Evolutionary conservation across 2,113 vertebrate species (phyloP).

Genomic region (Atractosteus spatula): DNA sequence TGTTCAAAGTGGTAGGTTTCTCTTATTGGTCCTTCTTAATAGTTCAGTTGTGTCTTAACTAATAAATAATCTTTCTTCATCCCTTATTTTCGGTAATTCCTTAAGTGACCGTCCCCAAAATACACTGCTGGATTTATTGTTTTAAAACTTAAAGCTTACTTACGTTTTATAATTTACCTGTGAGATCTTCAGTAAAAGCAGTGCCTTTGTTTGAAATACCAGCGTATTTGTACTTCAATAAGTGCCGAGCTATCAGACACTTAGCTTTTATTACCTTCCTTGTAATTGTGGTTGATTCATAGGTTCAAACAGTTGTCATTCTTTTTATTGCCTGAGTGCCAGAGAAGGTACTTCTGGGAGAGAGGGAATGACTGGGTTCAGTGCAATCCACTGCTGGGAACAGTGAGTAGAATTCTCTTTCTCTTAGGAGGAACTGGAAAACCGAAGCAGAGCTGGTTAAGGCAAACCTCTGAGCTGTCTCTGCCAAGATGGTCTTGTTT

Average conservation of each 20-base stretch:
- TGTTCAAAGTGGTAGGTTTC: too few species aligned
- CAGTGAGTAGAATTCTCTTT: slow-evolving; percentile 25
- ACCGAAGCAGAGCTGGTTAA: slow-evolving; percentile 29
- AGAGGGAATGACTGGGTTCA: slow-evolving; percentile 28
- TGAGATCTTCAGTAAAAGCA: slow-evolving; percentile 52
- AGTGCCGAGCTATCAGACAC: slow-evolving; percentile 48
- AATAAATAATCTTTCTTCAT: too few species aligned
- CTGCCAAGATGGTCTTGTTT: slow-evolving; percentile 46
- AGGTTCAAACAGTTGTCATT: slow-evolving; percentile 53
- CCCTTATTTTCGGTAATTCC: too few species aligned
- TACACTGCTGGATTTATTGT: too few species aligned
- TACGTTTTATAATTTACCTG: too few species aligned
- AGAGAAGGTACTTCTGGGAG: slow-evolving; percentile 45
- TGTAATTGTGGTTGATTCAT: slow-evolving; percentile 37
- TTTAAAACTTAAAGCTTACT: too few species aligned
- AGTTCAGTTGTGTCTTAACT: too few species aligned
- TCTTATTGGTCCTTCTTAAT: too few species aligned
- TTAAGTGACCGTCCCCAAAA: too few species aligned
- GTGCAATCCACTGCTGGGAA: slow-evolving; percentile 39
- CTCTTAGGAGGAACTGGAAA: slow-evolving; percentile 36
- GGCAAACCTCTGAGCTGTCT: slow-evolving; percentile 40
- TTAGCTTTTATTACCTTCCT: slow-evolving; percentile 49
- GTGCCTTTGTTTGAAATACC: slow-evolving; percentile 48
- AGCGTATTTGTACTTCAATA: slow-evolving; percentile 52
- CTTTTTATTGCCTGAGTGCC: slow-evolving; percentile 57